Evolutionary conservation across 2,113 vertebrate species (phyloP), one percentile per base, ranked within the genome.

Genomic region (Nyctibius bracteatus): DNA sequence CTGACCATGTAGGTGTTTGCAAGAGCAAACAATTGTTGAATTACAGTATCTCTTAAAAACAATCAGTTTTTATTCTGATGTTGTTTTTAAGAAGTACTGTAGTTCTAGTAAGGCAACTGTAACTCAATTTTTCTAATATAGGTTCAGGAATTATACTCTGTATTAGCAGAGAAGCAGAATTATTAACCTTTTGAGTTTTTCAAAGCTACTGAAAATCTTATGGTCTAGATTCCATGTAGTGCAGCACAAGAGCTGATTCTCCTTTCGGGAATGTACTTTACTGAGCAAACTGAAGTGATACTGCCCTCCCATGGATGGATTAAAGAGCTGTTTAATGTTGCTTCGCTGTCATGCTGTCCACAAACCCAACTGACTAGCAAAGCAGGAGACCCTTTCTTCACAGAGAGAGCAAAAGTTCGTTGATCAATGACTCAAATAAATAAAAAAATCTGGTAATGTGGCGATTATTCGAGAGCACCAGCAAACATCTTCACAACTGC

Each of bases 231-330:
- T 46, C 17, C n/a, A n/a, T 86, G 12, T 33, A 43, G n/a, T 17
- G 39, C 31, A 54, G 37, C 7, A 3, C 20, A 73, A 27, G 14
- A 68, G 19, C 25, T 4, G 17, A 28, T 39, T 75, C 13, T 6
- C 10, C 24, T 39, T 52, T 10, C 35, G 49, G 14, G 22, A 41
- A 10, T 37, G 62, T 70, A 27, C 46, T 55, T 86, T 44, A 5
- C 5, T 54, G 71, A 62, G 59, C 51, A 81, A 66, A 35, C 39
- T 91, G 79, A 49, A 65, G 54, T 28, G 66, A 57, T 68, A 33
- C 58, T 88, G 75, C 88, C 90, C 70, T 96, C 85, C n/a, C 5
- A 58, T 95, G 92, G 90, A 8, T 31, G 41, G 10, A 68, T 63
- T 90, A 7, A 61, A 66, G 14, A 82, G 19, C 17, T 90, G 5